Conservation (phyloP, 2,797 vertebrate species). For the Rhinichthys osculus region DNA sequence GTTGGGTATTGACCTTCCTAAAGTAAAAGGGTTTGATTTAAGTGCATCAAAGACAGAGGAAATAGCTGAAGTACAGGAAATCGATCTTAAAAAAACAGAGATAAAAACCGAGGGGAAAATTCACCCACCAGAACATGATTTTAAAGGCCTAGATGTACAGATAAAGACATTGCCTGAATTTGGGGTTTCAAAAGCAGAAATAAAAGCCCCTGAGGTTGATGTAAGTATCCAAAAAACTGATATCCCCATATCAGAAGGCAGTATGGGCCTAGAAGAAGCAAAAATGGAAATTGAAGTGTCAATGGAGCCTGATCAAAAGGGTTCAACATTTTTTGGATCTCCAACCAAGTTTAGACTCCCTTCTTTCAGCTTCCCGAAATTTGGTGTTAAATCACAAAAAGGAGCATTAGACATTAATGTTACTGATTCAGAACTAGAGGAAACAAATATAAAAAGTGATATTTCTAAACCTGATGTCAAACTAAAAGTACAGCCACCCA, state of each 20-base stretch:
- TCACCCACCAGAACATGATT: conserved; percentile 40
- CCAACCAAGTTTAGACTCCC: conserved; percentile 58
- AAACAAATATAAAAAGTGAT: conserved; percentile 44
- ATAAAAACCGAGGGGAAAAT: neutral
- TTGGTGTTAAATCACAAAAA: conserved; percentile 58
- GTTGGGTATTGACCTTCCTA: conserved; percentile 29
- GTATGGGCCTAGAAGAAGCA: conserved; percentile 17
- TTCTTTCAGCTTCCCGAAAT: conserved; percentile 58
- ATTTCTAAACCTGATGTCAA: rapidly evolving
- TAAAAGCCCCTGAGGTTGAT: neutral
- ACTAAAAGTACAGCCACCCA: neutral
- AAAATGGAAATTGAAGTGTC: conserved; percentile 57
- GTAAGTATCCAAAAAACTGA: conserved; percentile 36
- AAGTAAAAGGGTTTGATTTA: conserved; percentile 49
- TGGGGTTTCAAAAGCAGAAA: conserved; percentile 4
- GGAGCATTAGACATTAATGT: neutral
- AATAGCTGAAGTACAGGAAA: conserved; percentile 21
- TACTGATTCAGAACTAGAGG: conserved; percentile 52
- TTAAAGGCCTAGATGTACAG: conserved; percentile 47
- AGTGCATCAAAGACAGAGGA: conserved; percentile 27
- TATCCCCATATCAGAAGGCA: conserved; percentile 38
- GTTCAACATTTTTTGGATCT: conserved; percentile 42
- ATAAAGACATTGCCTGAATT: conserved; percentile 28
- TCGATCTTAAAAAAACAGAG: conserved; percentile 20
- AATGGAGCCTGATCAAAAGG: conserved; percentile 32